phyloP scores from a whole-genome alignment of 2,797 vertebrate genomes.

The Rhabdomys pumilio region DNA sequence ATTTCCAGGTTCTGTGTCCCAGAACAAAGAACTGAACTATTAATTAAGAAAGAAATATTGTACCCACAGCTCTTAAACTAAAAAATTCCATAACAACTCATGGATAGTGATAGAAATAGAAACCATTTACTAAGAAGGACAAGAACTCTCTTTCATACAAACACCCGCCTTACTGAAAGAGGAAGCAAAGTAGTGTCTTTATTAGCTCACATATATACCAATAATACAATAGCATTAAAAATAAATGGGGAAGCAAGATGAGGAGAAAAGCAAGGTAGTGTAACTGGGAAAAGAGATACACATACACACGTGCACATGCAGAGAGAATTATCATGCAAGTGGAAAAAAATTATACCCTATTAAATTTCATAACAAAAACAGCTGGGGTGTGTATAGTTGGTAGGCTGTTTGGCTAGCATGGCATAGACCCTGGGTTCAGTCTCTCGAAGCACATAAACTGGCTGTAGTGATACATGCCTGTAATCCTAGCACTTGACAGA shows the following conservation, averaged over 20 bases:
- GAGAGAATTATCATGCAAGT: neutral
- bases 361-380: neutral
- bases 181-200: neutral
- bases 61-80: neutral
- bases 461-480: neutral
- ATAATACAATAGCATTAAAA: neutral
- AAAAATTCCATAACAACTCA: neutral
- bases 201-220: neutral
- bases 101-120: neutral
- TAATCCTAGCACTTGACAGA: neutral
- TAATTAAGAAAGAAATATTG: neutral
- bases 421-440: neutral
- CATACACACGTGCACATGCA: neutral
- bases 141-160: neutral
- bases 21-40: neutral
- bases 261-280: neutral
- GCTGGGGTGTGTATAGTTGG: neutral
- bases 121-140: neutral
- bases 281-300: neutral
- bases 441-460: neutral
- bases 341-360: neutral
- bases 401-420: neutral
- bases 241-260: neutral
- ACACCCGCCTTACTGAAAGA: constrained; percentile 5
- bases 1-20: neutral